Evolutionary conservation across 1,140 invertebrate genomes (phyloP).

Genomic region (Pantala flavescens): DNA sequence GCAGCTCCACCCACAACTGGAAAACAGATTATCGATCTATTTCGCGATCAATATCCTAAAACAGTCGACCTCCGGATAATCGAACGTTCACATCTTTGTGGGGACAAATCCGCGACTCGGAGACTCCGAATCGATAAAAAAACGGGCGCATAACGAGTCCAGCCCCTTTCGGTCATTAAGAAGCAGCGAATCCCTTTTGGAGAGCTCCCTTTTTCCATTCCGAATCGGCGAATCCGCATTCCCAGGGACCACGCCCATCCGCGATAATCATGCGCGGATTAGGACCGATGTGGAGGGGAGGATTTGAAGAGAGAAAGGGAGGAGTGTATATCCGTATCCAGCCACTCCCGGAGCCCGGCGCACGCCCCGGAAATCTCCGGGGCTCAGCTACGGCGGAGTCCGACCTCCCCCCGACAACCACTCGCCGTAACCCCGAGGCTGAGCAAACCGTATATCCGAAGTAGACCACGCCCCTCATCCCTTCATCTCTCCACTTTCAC

Average conservation of each 20-base stretch:
- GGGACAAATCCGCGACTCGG: too few species aligned
- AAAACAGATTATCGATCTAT: too few species aligned
- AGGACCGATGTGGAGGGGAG: neutral
- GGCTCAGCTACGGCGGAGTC: neutral
- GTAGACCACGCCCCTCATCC: neutral
- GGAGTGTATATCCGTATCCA: neutral
- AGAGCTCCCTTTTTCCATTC: neutral
- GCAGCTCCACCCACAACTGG: too few species aligned
- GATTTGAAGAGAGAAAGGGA: neutral
- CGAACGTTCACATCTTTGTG: too few species aligned
- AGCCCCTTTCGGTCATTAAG: too few species aligned
- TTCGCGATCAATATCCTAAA: too few species aligned
- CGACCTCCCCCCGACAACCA: neutral
- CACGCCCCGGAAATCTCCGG: conserved; percentile 5
- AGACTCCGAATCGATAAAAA: too few species aligned
- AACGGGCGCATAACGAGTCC: too few species aligned
- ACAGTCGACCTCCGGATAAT: too few species aligned
- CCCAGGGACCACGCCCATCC: neutral
- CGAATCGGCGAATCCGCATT: too few species aligned
- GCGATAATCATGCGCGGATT: conserved; percentile 7
- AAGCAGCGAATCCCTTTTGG: too few species aligned
- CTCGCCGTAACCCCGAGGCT: neutral
- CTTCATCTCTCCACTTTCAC: neutral
- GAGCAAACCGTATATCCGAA: conserved; percentile 1
- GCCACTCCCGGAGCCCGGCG: conserved; percentile 2